Conservation (phyloP, 2,888 invertebrate genomes). For the Platypus cylindrus region DNA sequence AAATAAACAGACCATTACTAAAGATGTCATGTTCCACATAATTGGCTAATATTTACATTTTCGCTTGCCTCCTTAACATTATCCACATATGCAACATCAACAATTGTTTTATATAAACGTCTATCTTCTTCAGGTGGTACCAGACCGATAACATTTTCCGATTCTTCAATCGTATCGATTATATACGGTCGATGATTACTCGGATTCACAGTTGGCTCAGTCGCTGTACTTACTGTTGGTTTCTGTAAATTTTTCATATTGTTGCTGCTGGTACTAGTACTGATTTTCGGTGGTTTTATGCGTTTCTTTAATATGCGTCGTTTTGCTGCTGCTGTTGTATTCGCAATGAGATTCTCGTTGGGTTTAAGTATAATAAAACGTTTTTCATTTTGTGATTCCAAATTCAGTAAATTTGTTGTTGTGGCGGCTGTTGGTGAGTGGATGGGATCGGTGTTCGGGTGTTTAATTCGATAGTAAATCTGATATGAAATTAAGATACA, state of each 20-base stretch:
- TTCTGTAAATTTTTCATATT: too few relatives aligned
- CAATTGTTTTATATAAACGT: conserved; percentile 22
- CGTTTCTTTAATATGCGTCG: conserved; percentile 4
- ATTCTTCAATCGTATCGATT: conserved; percentile 15
- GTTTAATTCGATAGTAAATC: too few relatives aligned
- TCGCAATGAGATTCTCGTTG: too few relatives aligned
- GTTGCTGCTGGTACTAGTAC: conserved; percentile 12
- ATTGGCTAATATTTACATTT: conserved; percentile 2
- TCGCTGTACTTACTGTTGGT: conserved; percentile 11
- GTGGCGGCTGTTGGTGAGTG: too few relatives aligned
- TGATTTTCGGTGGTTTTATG: conserved; percentile 9
- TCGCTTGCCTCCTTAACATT: conserved; percentile 4
- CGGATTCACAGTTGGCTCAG: conserved; percentile 7
- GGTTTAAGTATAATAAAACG: too few relatives aligned
- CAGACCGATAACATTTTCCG: conserved; percentile 20
- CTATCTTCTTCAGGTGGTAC: conserved; percentile 25
- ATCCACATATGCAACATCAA: conserved; percentile 9
- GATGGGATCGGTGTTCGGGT: too few relatives aligned
- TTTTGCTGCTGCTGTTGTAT: conserved; percentile 2
- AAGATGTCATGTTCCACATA: neutral
- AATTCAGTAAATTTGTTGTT: too few relatives aligned
- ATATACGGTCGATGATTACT: conserved; percentile 12
- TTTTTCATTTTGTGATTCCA: too few relatives aligned
- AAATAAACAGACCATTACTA: too few relatives aligned
- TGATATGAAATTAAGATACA: too few relatives aligned